These are phyloP conservation scores for Turdus rufiventris DNA, from an alignment of 2,113 vertebrate genomes.

Conservation along the genomic window DNA sequence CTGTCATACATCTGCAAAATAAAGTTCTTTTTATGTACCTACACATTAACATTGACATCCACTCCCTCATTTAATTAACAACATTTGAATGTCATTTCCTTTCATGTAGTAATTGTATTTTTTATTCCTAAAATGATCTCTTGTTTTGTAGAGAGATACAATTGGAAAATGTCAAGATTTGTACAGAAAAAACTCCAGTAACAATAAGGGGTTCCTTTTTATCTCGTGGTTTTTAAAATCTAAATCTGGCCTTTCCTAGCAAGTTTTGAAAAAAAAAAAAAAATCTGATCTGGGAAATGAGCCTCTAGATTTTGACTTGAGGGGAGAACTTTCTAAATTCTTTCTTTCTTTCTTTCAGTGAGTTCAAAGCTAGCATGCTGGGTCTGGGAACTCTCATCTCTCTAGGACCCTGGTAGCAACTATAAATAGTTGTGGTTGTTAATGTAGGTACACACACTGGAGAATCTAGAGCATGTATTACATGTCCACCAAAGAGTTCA, in stretches of 20 bases:
- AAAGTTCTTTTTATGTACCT: constrained; percentile 53
- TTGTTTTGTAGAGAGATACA: constrained; percentile 15
- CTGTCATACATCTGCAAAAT: constrained; percentile 43
- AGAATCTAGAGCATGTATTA: constrained; percentile 22
- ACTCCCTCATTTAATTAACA: constrained; percentile 56
- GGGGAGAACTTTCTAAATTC: constrained; percentile 1
- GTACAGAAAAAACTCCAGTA: not conserved
- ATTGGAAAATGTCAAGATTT: constrained; percentile 16
- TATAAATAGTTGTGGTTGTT: constrained; percentile 41
- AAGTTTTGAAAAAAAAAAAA: not conserved
- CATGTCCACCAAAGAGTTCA: not conserved
- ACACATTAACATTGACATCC: constrained; percentile 48
- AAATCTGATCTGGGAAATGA: not conserved
- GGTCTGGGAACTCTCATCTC: constrained; percentile 9
- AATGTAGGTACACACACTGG: not conserved
- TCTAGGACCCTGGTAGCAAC: not conserved
- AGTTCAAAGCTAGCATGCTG: constrained; percentile 10
- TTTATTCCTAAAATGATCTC: not conserved
- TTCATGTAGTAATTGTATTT: constrained; percentile 39
- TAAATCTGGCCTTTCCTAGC: not conserved
- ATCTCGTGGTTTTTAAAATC: not conserved
- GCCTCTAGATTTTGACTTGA: constrained; percentile 31
- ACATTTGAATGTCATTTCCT: constrained; percentile 18
- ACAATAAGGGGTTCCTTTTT: not conserved
- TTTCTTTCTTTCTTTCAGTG: not conserved